phyloP scores from a whole-genome alignment of 2,888 invertebrate genomes.

The Perizoma flavofasciatum region DNA sequence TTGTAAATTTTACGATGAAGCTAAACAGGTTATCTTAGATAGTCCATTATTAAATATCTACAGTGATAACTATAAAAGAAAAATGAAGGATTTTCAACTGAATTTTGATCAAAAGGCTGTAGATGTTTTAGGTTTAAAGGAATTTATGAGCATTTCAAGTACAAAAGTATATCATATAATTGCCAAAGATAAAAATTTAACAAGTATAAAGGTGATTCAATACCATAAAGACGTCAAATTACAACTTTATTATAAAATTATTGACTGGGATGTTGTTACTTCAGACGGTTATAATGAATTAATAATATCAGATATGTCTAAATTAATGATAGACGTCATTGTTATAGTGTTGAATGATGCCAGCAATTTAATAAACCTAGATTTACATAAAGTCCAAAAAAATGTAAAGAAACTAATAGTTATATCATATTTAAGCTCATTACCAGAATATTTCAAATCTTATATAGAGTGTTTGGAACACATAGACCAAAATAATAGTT shows the following conservation, averaged over 20 bases:
- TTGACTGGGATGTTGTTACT: conserved; percentile 6
- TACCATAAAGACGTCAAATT: conserved; percentile 1
- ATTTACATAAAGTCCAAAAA: background rate
- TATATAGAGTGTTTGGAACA: background rate
- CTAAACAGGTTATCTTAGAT: conserved; percentile 22
- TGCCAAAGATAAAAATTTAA: conserved; percentile 8
- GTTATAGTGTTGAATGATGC: conserved; percentile 2
- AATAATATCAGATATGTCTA: conserved; percentile 10
- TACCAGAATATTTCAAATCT: too few relatives aligned
- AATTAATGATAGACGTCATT: conserved; percentile 3
- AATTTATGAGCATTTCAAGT: conserved; percentile 3
- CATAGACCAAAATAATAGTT: conserved; percentile 6
- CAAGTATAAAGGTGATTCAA: conserved; percentile 13
- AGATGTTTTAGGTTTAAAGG: background rate
- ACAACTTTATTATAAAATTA: conserved; percentile 1
- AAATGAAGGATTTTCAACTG: background rate
- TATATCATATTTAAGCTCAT: conserved; percentile 3
- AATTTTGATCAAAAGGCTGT: conserved; percentile 9
- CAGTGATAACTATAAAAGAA: conserved; percentile 6
- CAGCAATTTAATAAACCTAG: background rate
- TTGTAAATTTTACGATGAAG: conserved; percentile 29
- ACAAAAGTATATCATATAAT: background rate
- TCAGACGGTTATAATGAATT: conserved; percentile 1
- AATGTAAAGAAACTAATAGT: conserved; percentile 3
- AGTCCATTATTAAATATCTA: conserved; percentile 13